Conservation (phyloP, 2,113 vertebrate genomes). For the Scopus umbretta region DNA sequence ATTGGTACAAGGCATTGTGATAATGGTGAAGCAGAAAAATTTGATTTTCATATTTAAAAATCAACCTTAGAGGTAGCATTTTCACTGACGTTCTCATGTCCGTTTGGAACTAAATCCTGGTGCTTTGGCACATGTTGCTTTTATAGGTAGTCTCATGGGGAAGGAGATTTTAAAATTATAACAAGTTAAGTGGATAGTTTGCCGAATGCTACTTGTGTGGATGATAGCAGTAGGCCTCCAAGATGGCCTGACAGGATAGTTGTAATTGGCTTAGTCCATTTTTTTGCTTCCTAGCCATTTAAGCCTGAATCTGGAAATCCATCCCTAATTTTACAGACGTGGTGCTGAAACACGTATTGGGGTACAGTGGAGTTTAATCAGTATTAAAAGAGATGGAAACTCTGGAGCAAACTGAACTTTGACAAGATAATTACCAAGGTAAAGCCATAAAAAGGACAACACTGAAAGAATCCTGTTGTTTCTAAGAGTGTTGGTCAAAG, state of each 20-base stretch:
- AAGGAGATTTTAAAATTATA: constrained; percentile 69
- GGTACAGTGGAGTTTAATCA: background rate
- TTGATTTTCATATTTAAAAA: background rate
- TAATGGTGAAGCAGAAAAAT: background rate
- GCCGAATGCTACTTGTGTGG: constrained; percentile 45
- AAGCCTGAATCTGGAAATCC: constrained; percentile 58
- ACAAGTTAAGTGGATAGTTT: constrained; percentile 53
- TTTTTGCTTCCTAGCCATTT: constrained; percentile 56
- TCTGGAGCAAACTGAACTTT: background rate
- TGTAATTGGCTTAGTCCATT: constrained; percentile 49
- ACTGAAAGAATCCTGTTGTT: background rate
- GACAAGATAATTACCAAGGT: background rate
- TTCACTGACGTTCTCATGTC: background rate
- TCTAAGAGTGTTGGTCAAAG: background rate
- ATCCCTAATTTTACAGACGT: constrained; percentile 56
- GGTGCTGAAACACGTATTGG: constrained; percentile 12
- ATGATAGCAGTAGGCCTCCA: constrained; percentile 55
- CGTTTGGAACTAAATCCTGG: constrained; percentile 44
- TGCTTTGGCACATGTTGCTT: constrained; percentile 64
- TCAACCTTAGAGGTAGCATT: background rate
- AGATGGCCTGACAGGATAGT: constrained; percentile 27
- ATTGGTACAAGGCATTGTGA: background rate
- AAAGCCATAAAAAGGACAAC: background rate
- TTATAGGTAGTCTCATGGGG: constrained; percentile 63
- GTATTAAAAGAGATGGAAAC: background rate